Base-by-base conservation (phyloP, 2,797 vertebrate species). In the Botia kubotai region DNA sequence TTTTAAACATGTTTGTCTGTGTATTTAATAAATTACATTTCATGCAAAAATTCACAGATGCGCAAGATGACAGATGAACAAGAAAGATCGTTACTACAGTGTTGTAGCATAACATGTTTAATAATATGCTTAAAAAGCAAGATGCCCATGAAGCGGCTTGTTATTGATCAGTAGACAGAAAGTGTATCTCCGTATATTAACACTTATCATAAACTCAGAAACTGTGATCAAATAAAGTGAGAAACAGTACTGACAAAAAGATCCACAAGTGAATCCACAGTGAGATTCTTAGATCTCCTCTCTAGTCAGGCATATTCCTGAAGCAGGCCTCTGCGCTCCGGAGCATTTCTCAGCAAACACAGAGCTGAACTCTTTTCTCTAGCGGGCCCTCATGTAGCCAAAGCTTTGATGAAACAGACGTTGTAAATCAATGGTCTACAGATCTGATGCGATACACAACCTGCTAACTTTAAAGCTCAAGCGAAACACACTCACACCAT, bases 301-400 rank as follows among this genome's bases (percentile, higher is more conserved):
- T 58, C 11, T n/a, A 19, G 53, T 3, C 53, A 78, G 13, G 10
- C 17, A 12, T 50, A 58, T 69, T 60, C 36, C 52, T 43, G 23
- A 46, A 73, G 55, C 23, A 74, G 72, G 72, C 72, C 72, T 74
- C 39, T 65, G 63, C 33, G 7, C 29, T 65, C 7, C 36, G 17
- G 13, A 11, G 10, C 63, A 17, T 65, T 26, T 65, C 8, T 65
- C 11, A 23, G 8, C 57, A 68, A 67, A 26, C 0, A 11, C 5
- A 39, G 19, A 39, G 36, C 17, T 8, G 2, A 7, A 23, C 53
- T 36, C 33, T 36, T 36, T 36, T 36, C 33, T 36, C 4, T 36
- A 4, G 5, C 36, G 7, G 36, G 7, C 33, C 33, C 4, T 3
- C 6, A 8, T 39, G 6, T 8, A 39, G 36, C 36, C 6, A 39